Conservation (phyloP, 1,140 invertebrate species). For the Antheraea pernyi region DNA sequence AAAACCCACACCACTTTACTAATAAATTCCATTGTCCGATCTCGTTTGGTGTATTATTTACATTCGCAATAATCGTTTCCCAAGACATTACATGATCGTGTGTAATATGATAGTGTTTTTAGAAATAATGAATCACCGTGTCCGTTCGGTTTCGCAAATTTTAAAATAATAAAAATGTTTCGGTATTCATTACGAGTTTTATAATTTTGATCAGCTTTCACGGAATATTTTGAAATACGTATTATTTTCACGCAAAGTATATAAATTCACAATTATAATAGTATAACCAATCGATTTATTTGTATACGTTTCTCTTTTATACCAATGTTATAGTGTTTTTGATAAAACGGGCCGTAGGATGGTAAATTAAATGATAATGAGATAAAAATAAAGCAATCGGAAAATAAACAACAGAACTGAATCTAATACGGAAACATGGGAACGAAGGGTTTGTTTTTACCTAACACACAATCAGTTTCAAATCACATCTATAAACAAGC, state of each 20-base stretch:
- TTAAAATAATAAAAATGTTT: neutral
- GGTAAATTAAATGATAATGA: constrained; percentile 33
- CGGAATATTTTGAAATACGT: neutral
- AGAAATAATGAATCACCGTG: constrained; percentile 57
- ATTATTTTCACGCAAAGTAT: neutral
- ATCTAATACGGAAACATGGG: constrained; percentile 56
- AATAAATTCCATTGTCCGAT: constrained; percentile 70
- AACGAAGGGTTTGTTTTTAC: constrained; percentile 48
- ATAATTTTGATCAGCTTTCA: neutral
- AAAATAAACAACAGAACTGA: constrained; percentile 39
- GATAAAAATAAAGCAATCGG: constrained; percentile 43
- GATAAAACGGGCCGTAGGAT: neutral
- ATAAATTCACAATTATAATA: constrained; percentile 1
- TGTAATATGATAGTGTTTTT: constrained; percentile 69
- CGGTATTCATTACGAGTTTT: neutral
- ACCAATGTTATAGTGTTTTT: neutral
- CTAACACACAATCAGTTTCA: constrained; percentile 57
- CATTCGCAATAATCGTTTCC: constrained; percentile 39
- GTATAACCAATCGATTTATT: constrained; percentile 51
- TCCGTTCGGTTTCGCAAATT: neutral
- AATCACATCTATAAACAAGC: constrained; percentile 75
- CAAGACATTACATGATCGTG: constrained; percentile 63
- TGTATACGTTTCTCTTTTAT: constrained; percentile 4
- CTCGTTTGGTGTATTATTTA: constrained; percentile 48
- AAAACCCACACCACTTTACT: constrained; percentile 62